These are phyloP conservation scores for Drosophila nr. perissopoda DNA, from an alignment of 2,888 invertebrate genomes.

Conservation along the genomic window DNA sequence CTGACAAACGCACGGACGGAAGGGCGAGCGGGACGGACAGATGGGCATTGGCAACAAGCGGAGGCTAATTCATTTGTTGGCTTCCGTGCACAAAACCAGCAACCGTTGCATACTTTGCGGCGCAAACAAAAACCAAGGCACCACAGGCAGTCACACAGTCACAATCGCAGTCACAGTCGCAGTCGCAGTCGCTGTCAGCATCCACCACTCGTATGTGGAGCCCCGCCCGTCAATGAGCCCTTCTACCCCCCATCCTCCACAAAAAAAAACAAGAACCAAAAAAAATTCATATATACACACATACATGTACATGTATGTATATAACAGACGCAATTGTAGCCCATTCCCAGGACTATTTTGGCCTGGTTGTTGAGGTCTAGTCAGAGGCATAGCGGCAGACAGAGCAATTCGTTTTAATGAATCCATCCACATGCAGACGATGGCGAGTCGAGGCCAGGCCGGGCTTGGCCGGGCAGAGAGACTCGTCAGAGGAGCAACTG, in stretches of 20 bases:
- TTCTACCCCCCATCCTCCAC: background rate
- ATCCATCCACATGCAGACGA: slow-evolving; percentile 76
- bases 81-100: slow-evolving; percentile 66
- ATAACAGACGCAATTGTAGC: slow-evolving; percentile 27
- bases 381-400: slow-evolving; percentile 35
- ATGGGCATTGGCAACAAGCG: slow-evolving; percentile 46
- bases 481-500: slow-evolving; percentile 72
- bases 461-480: slow-evolving; percentile 7
- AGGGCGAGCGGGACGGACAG: background rate
- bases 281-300: slow-evolving; percentile 37
- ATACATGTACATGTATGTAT: slow-evolving; percentile 35
- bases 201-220: slow-evolving; percentile 22
- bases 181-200: slow-evolving; percentile 30
- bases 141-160: slow-evolving; percentile 43
- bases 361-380: slow-evolving; percentile 27
- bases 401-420: slow-evolving; percentile 81
- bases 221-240: slow-evolving; percentile 75
- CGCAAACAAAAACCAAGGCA: slow-evolving; percentile 76
- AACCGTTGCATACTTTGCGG: slow-evolving; percentile 79
- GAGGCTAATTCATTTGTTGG: slow-evolving; percentile 68
- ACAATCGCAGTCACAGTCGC: slow-evolving; percentile 22
- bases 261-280: slow-evolving; percentile 27
- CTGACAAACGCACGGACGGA: background rate
- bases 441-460: slow-evolving; percentile 13
- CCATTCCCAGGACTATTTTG: slow-evolving; percentile 56